Evolutionary conservation across 30 jellyfish, hydroid and myxozoan genomes (phyloP), one percentile per base, ranked within the genome.

Genomic region (Turritopsis dohrnii): DNA sequence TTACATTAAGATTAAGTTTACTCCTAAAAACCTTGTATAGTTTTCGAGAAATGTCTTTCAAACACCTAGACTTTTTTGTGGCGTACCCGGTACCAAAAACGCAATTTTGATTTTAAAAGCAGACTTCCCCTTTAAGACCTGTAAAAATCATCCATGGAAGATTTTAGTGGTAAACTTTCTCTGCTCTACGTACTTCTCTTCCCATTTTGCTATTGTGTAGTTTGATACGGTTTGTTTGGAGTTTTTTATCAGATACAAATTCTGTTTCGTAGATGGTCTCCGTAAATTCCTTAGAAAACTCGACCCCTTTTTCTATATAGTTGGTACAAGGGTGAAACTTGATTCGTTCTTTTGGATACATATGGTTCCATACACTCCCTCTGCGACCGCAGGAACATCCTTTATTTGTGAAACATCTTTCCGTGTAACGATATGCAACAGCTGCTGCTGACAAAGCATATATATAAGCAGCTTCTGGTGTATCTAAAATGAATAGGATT

Each of bases 261-360:
- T 69, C 77, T 69, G 16, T 69, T 69, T 69, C 30, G 19, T 69
- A 69, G 19, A 23, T 69, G 19, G 77, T 27, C 19, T 69, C 31
- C 30, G 77, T 27, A 69, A 69, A 69, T n/a, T 19, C 22, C 30
- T 69, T 69, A 9, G 77, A 69, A 27, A 69, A 69, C 30, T 69
- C 77, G 22, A 69, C 30, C 77, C 77, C 77, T 69, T 69, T 69
- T 69, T 69, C 31, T 8, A 69, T 23, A 27, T 69, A 69, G 19
- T 69, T 69, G 23, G 77, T 69, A 21, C 77, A 69, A 16, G 77
- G 77, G 30, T 69, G 77, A 69, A 69, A 69, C 28, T 7, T 19
- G 28, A 69, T 69, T 69, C 77, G 9, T 69, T 23, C 30, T 21
- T 69, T 69, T 0, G 77, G 77, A 19, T 69, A 69, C 77, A 23